phyloP scores from a whole-genome alignment of 2,888 invertebrate genomes.

The Drosophila sordidula region DNA sequence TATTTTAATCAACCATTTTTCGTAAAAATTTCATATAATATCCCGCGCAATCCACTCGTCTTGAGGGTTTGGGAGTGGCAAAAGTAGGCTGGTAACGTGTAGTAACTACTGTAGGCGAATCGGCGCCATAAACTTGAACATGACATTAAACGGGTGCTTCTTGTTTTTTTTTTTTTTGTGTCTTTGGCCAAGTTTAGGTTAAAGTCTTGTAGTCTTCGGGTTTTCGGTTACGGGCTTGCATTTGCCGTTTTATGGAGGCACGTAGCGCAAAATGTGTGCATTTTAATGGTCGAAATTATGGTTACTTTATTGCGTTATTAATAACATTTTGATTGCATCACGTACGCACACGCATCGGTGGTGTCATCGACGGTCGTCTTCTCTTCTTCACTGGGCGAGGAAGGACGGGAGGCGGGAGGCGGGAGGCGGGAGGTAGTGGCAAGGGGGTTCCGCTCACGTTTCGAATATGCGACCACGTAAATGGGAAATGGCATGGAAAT shows the following conservation, averaged over 20 bases:
- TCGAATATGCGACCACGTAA: constrained; percentile 63
- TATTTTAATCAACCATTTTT: background rate
- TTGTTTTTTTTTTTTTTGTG: background rate
- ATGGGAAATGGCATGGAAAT: constrained; percentile 74
- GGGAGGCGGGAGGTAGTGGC: background rate
- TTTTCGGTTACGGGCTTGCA: constrained; percentile 16
- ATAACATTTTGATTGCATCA: constrained; percentile 79
- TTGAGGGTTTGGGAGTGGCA: background rate
- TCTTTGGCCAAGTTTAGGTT: constrained; percentile 22
- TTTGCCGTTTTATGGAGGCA: constrained; percentile 25
- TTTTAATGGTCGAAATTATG: constrained; percentile 78
- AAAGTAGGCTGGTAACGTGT: constrained; percentile 2
- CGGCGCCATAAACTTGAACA: constrained; percentile 45
- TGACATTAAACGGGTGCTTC: constrained; percentile 31
- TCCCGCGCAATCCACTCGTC: background rate
- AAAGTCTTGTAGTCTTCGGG: constrained; percentile 2
- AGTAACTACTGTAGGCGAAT: constrained; percentile 17
- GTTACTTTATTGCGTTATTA: constrained; percentile 79
- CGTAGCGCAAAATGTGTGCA: constrained; percentile 73
- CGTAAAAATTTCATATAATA: background rate
- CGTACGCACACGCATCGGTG: constrained; percentile 69
- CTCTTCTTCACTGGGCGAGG: background rate
- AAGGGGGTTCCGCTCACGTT: constrained; percentile 51
- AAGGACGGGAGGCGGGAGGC: no score
- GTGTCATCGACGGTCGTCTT: constrained; percentile 42